Conservation (phyloP, 2,797 vertebrate species). For the Manis pentadactyla region DNA sequence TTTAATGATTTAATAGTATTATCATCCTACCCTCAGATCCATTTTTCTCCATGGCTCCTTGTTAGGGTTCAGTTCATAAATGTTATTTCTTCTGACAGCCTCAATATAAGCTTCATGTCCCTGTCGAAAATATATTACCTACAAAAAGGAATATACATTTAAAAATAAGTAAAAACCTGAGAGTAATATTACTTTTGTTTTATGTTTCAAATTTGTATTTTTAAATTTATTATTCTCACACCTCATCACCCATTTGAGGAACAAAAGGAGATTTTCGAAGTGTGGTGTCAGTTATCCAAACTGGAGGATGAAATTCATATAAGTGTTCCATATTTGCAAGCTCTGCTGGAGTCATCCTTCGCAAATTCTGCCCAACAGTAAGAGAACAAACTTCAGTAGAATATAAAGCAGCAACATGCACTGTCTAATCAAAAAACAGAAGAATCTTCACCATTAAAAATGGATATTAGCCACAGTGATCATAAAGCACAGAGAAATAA, state of each 20-base stretch:
- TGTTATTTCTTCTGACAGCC: slow-evolving; percentile 92
- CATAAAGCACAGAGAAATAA: too few species aligned
- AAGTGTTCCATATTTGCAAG: slow-evolving; percentile 90
- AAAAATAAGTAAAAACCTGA: slow-evolving; percentile 28
- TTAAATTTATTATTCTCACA: slow-evolving; percentile 86
- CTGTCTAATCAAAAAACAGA: neutral
- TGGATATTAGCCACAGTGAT: neutral
- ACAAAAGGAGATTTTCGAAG: slow-evolving; percentile 97
- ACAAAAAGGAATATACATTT: slow-evolving; percentile 57
- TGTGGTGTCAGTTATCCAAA: slow-evolving; percentile 97
- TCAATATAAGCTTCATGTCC: slow-evolving; percentile 98
- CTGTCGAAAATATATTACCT: slow-evolving; percentile 99
- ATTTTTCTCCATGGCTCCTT: slow-evolving; percentile 98
- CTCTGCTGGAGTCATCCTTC: slow-evolving; percentile 88
- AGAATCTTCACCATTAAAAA: neutral
- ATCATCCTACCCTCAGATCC: slow-evolving; percentile 92
- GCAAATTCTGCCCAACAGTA: slow-evolving; percentile 67
- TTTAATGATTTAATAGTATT: neutral
- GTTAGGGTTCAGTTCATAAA: slow-evolving; percentile 94
- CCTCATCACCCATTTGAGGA: slow-evolving; percentile 99
- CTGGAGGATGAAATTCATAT: slow-evolving; percentile 94
- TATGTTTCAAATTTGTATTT: neutral
- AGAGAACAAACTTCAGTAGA: neutral
- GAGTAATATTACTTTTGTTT: neutral
- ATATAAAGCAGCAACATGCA: neutral